Base-by-base conservation (phyloP, 2,797 vertebrate species). In the Pristis pectinata region DNA sequence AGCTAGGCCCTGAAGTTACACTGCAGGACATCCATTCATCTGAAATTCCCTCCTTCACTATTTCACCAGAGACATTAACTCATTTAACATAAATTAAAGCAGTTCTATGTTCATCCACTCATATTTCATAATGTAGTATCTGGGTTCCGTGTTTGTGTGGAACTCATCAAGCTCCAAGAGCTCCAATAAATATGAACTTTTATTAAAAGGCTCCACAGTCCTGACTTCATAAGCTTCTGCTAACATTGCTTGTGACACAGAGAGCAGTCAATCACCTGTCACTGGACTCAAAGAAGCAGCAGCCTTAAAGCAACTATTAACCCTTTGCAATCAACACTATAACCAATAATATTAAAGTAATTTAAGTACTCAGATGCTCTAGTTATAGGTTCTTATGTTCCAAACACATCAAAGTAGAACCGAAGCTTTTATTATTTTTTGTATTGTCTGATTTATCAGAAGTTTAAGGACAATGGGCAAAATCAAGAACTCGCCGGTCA, bases 1-100 rank as follows among this genome's bases (percentile, higher is more conserved):
- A 91, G n/a, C 61, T 67, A 67, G 59, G 59, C n/a, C 59, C 87
- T 67, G n/a, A 67, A 91, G 59, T 67, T 91, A 41, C 87, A 91
- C 61, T 24, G n/a, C 19, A 24, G n/a, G n/a, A 41, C 67, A 27
- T 10, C 53, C 53, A n/a, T 87, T 59, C 83, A 87, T 11, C 87
- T 41, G 37, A 91, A 37, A 67, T 91, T 91, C 19, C 87, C 24
- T 22, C 22, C 15, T 91, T 24, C 22, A 22, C 61, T 91, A 41
- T 91, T 91, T 91, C 24, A 91, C 19, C n/a, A 37, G 59, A 61
- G 87, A 24, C 17, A 37, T 64, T 91, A 34, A 64, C 5, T 37
- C 59, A 19, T 64, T 91, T 91, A 41, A 64, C 19, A 91, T 41
- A 91, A 89, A 89, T 89, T 89, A 89, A 70, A 8, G 74, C 27